Evolutionary conservation across 2,113 vertebrate species (phyloP).

Genomic region (Centropus bengalensis): DNA sequence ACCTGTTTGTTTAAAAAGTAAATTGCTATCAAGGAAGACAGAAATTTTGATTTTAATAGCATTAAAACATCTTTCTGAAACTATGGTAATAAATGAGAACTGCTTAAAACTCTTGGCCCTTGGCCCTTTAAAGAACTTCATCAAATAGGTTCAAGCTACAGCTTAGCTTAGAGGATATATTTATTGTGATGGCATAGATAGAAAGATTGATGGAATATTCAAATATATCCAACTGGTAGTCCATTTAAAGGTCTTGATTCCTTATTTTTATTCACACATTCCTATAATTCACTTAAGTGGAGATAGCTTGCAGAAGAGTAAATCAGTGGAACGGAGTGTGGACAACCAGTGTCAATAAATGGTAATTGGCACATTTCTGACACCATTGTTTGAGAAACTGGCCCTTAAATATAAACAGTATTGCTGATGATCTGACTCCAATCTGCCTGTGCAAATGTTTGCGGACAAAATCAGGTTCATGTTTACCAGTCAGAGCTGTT

Average conservation of each 20-base stretch:
- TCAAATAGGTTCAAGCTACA: neutral
- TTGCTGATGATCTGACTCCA: neutral
- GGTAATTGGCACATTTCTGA: neutral
- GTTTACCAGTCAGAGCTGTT: neutral
- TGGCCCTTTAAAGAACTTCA: neutral
- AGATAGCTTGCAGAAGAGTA: neutral
- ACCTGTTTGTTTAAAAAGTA: neutral
- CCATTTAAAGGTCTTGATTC: neutral
- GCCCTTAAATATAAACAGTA: neutral
- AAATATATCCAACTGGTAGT: neutral
- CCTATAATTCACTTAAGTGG: neutral
- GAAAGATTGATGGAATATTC: neutral
- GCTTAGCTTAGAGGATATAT: neutral
- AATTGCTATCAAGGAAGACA: neutral
- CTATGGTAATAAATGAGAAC: neutral
- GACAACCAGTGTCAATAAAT: neutral
- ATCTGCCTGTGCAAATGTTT: neutral
- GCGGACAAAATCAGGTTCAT: neutral
- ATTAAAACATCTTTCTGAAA: neutral
- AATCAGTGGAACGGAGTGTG: neutral
- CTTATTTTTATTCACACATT: neutral
- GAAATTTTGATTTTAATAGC: neutral
- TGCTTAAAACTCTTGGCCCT: neutral
- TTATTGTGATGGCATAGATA: neutral
- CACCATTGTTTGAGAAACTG: neutral